Conservation (phyloP, 1,140 invertebrate species). For the Akabosia matsudoensis region DNA sequence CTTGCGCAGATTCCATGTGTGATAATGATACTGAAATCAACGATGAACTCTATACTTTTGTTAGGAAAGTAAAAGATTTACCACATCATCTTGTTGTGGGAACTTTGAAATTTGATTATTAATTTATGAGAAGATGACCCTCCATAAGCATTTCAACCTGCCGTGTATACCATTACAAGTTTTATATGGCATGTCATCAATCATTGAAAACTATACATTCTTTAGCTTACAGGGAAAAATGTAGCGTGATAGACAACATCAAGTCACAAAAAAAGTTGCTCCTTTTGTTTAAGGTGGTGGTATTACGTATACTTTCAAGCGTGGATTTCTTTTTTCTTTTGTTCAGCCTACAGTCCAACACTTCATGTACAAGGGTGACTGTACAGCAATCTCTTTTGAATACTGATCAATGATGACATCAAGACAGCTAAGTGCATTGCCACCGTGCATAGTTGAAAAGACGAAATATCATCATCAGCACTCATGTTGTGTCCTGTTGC, state of each 20-base stretch:
- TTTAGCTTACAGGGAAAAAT: no score
- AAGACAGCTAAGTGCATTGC: neutral
- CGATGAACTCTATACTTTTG: no score
- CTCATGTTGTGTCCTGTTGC: neutral
- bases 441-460: neutral
- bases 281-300: slow-evolving; percentile 10
- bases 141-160: no score
- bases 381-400: neutral
- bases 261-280: neutral
- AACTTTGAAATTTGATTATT: no score
- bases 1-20: no score
- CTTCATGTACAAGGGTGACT: neutral
- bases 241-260: neutral
- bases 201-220: no score
- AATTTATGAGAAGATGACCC: no score
- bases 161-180: no score
- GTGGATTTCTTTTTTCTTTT: neutral
- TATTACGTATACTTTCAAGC: neutral
- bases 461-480: neutral
- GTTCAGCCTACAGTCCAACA: neutral
- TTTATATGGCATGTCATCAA: no score
- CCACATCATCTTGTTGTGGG: no score
- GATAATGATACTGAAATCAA: no score
- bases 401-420: neutral
- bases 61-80: no score